phyloP scores from a whole-genome alignment of 1,140 invertebrate species.

The Acyrthosiphon pisum region DNA sequence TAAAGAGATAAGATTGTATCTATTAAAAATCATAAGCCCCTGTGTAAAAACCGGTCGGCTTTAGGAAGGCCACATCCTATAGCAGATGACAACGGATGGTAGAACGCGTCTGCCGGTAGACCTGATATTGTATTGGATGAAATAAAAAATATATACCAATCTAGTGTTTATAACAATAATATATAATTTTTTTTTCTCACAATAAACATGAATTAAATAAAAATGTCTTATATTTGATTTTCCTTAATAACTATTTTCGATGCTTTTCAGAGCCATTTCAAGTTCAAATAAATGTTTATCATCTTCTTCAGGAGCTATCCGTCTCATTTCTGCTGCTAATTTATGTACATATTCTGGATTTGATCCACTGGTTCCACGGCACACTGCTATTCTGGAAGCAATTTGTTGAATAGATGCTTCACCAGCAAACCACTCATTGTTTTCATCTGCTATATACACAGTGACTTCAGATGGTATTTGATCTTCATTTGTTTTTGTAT shows the following conservation, averaged over 20 bases:
- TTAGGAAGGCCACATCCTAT: no score
- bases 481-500: constrained; percentile 66
- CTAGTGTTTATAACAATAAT: neutral
- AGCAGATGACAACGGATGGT: no score
- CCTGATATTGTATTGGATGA: neutral
- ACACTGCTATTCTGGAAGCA: constrained; percentile 77
- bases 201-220: neutral
- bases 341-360: constrained; percentile 91
- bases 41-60: no score
- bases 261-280: constrained; percentile 68
- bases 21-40: no score
- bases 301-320: constrained; percentile 72
- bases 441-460: constrained; percentile 82
- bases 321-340: constrained; percentile 79
- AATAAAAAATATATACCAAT: neutral
- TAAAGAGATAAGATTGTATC: no score
- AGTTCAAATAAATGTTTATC: constrained; percentile 81
- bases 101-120: no score
- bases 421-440: constrained; percentile 77
- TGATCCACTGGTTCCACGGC: constrained; percentile 81
- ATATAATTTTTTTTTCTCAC: neutral
- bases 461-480: constrained; percentile 72
- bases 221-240: constrained; percentile 11
- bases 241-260: constrained; percentile 39
- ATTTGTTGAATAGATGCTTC: constrained; percentile 77